These are phyloP conservation scores for Psylliodes chrysocephalus DNA, from an alignment of 2,888 invertebrate species.

Conservation along the genomic window DNA sequence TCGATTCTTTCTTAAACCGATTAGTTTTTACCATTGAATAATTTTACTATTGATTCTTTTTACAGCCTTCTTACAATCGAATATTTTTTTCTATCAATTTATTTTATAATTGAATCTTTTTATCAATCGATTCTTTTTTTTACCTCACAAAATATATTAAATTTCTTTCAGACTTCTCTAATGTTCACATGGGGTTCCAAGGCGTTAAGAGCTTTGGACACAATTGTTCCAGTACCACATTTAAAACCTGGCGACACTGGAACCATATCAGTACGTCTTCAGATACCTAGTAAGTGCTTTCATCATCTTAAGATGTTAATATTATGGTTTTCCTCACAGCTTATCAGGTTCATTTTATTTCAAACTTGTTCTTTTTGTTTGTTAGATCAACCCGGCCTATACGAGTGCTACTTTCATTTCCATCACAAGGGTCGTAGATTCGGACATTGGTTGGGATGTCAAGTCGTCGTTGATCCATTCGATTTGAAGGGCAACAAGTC, in stretches of 20 bases:
- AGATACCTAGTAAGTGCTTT: slow-evolving; percentile 59
- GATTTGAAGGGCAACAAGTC: slow-evolving; percentile 45
- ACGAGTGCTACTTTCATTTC: slow-evolving; percentile 65
- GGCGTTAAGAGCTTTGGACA: slow-evolving; percentile 57
- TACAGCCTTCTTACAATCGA: too few relatives aligned
- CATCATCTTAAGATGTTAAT: too few relatives aligned
- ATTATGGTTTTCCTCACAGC: too few relatives aligned
- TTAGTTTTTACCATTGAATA: too few relatives aligned
- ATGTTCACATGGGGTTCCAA: slow-evolving; percentile 63
- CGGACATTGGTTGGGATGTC: slow-evolving; percentile 62
- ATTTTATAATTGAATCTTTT: too few relatives aligned
- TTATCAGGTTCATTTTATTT: not conserved
- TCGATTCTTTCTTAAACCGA: too few relatives aligned
- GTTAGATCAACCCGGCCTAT: slow-evolving; percentile 59
- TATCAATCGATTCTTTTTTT: too few relatives aligned
- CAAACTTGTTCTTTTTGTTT: not conserved
- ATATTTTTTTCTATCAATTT: too few relatives aligned
- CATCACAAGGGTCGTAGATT: slow-evolving; percentile 62
- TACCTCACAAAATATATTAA: too few relatives aligned
- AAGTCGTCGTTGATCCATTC: slow-evolving; percentile 59
- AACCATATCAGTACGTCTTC: slow-evolving; percentile 56
- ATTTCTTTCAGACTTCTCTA: slow-evolving; percentile 59
- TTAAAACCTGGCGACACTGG: slow-evolving; percentile 61
- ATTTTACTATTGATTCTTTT: too few relatives aligned
- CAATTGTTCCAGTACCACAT: slow-evolving; percentile 57